Base-by-base conservation (phyloP, 2,113 vertebrate genomes). In the Platysternon megacephalum region DNA sequence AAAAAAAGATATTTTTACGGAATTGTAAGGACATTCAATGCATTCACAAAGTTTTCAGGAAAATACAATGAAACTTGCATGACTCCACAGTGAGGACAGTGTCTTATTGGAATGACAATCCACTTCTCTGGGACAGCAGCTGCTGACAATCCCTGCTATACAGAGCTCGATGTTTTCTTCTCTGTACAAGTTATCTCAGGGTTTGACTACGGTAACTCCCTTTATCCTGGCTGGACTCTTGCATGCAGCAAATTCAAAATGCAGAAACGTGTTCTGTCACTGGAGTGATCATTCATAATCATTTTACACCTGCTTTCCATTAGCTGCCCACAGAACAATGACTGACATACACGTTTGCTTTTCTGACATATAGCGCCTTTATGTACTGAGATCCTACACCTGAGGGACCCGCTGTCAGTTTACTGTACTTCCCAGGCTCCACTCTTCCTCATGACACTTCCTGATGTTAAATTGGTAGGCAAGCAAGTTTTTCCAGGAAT, bases 71-170 rank as follows among this genome's bases (percentile, higher is more conserved):
- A 81, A 88, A 86, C 49, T 4, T 16, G 39, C 21, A 12, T 17
- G 86, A 85, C 81, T 97, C 95, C 86, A 46, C 91, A 93, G 93
- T 88, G 91, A 13, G 56, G 8, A 29, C 2, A 82, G 32, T 16
- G 39, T 44, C 90, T 22, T 2, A 1, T 42, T 65, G 61, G 61
- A 68, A 39, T 68, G n/a, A 68, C 16, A 68, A 68, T 68, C 8
- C 17, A 68, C 35, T 68, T 68, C 65, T 68, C 61, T 68, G 44
- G 93, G 83, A 93, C 92, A 92, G 83, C 61, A 89, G 92, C 95
- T 88, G 84, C 93, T 53, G 84, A 80, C 90, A 93, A 93, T 94
- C 95, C 95, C 93, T 97, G 94, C 88, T 95, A 3, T 3, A 84
- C 82, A 3, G 1, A 88, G 79, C 93, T 95, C 96, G n/a, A 79